Evolutionary conservation across 2,113 vertebrate species (phyloP).

Genomic region (Monarcha castaneiventris): DNA sequence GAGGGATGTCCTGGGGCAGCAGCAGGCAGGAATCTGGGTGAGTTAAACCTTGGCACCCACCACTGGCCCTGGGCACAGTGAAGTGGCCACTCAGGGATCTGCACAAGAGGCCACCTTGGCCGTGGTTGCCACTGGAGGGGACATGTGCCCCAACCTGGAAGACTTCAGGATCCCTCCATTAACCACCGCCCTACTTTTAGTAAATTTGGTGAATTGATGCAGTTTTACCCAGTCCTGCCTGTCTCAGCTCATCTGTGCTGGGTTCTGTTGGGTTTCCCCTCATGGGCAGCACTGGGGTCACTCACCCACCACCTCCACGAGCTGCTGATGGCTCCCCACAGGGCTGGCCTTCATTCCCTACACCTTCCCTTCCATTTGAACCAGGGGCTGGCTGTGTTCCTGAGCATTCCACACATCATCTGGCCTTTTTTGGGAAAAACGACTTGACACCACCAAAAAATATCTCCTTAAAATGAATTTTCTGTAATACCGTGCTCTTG

Average conservation of each 20-base stretch:
- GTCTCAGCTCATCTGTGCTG: not conserved
- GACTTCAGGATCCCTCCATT: not conserved
- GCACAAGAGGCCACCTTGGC: not conserved
- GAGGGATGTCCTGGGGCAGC: not conserved
- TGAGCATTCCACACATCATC: not conserved
- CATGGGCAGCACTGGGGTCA: not conserved
- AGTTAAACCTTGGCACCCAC: not conserved
- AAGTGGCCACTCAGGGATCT: not conserved
- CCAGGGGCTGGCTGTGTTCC: not conserved
- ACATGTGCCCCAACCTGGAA: not conserved
- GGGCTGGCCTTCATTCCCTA: fast-evolving
- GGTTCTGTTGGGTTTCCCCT: not conserved
- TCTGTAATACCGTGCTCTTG: fast-evolving
- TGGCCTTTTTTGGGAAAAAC: not conserved
- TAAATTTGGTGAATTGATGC: not conserved
- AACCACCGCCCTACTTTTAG: not conserved
- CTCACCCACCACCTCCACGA: not conserved
- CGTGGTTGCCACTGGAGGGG: not conserved
- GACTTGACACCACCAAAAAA: not conserved
- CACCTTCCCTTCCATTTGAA: not conserved
- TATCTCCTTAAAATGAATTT: not conserved
- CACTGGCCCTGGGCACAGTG: not conserved
- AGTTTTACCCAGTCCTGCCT: not conserved
- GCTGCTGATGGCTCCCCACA: not conserved
- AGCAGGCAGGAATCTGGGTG: not conserved